Conservation (phyloP, 2,888 invertebrate species). For the Limnephilus marmoratus region DNA sequence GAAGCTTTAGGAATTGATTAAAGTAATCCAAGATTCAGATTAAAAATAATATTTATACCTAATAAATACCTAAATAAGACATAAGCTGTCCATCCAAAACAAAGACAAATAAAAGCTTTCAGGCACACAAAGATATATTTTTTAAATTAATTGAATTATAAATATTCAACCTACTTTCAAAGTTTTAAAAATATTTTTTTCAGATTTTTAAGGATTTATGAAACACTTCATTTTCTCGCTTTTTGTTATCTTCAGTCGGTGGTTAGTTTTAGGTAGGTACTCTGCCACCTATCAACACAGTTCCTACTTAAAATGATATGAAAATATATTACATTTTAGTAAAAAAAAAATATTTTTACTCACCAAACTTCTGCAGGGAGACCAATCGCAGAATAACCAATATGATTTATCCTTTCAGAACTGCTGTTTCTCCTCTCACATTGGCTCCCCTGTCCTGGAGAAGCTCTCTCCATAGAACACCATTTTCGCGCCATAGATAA, state of each 20-base stretch:
- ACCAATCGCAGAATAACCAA: constrained; percentile 16
- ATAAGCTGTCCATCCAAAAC: too few species aligned
- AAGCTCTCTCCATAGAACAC: constrained; percentile 3
- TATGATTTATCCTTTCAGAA: not conserved
- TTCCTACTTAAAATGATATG: not conserved
- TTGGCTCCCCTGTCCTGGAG: not conserved
- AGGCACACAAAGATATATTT: too few species aligned
- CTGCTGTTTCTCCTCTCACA: not conserved
- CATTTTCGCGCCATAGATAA: constrained; percentile 33
- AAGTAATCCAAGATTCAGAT: too few species aligned
- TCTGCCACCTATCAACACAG: not conserved
- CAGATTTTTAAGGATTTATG: too few species aligned
- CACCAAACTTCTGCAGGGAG: constrained; percentile 31
- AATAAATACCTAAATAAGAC: too few species aligned
- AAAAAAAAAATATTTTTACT: not conserved
- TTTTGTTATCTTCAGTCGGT: not conserved
- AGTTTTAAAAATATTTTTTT: too few species aligned
- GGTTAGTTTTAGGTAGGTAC: not conserved
- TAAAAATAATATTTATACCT: too few species aligned
- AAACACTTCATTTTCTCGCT: too few species aligned
- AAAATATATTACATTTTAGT: not conserved
- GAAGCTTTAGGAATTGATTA: too few species aligned
- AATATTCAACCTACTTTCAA: too few species aligned
- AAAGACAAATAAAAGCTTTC: too few species aligned
- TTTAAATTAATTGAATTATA: too few species aligned